phyloP scores from a whole-genome alignment of 2,888 invertebrate genomes.

The Lasioglossum morio region DNA sequence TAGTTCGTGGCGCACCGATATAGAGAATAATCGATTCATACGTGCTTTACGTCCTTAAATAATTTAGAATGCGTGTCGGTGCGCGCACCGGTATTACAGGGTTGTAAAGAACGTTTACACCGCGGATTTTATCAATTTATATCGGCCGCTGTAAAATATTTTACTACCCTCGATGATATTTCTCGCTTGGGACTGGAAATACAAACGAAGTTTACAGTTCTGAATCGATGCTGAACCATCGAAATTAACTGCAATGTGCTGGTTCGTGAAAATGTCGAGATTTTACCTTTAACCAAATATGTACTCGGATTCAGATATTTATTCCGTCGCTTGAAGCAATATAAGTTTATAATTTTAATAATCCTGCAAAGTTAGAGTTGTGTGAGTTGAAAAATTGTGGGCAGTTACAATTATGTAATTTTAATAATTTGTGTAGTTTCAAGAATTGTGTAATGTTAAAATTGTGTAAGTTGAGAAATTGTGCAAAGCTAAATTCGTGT shows the following conservation, averaged over 20 bases:
- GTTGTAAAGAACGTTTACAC: neutral
- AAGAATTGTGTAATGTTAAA: too few relatives aligned
- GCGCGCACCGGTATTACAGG: neutral
- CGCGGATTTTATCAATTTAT: conserved; percentile 11
- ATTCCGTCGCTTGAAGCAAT: neutral
- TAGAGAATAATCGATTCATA: conserved; percentile 2
- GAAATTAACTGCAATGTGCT: neutral
- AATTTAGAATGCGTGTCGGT: neutral
- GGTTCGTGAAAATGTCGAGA: neutral
- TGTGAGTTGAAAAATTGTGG: neutral
- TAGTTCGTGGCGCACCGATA: neutral
- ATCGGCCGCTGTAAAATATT: neutral
- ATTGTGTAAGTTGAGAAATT: too few relatives aligned
- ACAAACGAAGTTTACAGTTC: neutral
- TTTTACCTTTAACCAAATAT: neutral
- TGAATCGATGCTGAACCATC: neutral
- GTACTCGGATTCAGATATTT: neutral
- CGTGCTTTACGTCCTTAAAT: neutral
- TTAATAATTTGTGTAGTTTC: too few relatives aligned
- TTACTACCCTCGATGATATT: neutral
- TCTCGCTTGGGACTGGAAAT: neutral
- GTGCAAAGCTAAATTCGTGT: too few relatives aligned
- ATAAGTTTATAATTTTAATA: neutral
- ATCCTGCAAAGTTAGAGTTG: too few relatives aligned
- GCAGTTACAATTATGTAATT: too few relatives aligned